Conservation (phyloP, 2,888 invertebrate genomes). For the Corbicula japonica region DNA sequence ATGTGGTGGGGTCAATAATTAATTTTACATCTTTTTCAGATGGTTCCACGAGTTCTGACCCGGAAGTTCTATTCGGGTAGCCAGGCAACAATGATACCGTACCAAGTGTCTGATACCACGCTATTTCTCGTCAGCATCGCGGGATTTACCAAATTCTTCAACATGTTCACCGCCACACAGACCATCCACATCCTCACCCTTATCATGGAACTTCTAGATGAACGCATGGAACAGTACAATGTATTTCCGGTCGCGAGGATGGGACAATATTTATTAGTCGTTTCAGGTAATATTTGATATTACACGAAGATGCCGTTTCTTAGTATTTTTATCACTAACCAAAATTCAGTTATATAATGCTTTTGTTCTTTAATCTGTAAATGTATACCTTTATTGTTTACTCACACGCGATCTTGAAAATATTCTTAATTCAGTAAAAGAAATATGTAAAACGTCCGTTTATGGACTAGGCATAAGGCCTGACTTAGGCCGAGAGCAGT, state of each 20-base stretch:
- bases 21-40: constrained; percentile 1
- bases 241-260: constrained; percentile 61
- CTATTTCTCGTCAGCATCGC: constrained; percentile 51
- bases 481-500: too few relatives aligned
- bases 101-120: constrained; percentile 46
- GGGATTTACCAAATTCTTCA: constrained; percentile 37
- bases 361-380: too few relatives aligned
- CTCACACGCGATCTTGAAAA: too few relatives aligned
- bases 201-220: constrained; percentile 67
- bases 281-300: constrained; percentile 57
- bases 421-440: too few relatives aligned
- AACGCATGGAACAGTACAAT: constrained; percentile 64
- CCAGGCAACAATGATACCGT: constrained; percentile 40
- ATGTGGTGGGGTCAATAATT: too few relatives aligned
- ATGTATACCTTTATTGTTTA: too few relatives aligned
- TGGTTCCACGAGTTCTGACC: constrained; percentile 13
- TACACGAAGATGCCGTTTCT: not conserved
- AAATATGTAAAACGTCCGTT: too few relatives aligned
- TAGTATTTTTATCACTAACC: not conserved
- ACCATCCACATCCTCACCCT: constrained; percentile 62
- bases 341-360: not conserved
- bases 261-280: constrained; percentile 53
- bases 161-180: constrained; percentile 47
- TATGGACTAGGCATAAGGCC: too few relatives aligned
- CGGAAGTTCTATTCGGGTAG: not conserved